Percentiles rank a stretch among this genome's conserved stretches.
Evolutionary conservation across 2,113 vertebrate genomes (phyloP).

Genomic region (Sinocyclocheilus rhinocerous): DNA sequence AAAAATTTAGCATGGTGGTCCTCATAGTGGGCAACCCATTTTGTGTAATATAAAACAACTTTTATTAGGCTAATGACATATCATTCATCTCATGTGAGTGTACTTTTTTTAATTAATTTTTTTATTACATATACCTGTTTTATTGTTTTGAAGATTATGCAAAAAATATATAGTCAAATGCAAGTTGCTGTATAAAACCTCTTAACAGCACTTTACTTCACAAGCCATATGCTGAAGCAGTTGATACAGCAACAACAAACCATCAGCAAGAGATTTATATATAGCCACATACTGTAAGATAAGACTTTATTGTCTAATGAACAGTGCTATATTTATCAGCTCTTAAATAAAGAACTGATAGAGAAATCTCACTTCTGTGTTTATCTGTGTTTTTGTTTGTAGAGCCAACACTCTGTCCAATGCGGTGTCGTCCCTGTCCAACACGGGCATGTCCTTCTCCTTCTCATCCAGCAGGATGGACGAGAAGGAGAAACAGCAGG

Average conservation of each 20-base stretch:
- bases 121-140: too few species aligned
- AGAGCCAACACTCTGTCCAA: constrained; percentile 88
- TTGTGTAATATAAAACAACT: too few species aligned
- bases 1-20: too few species aligned
- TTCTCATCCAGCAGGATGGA: constrained; percentile 80
- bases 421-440: constrained; percentile 47
- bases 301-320: background rate
- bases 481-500: constrained; percentile 89
- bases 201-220: background rate
- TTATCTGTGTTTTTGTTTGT: constrained; percentile 4
- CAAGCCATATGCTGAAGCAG: background rate
- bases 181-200: too few species aligned
- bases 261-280: constrained; percentile 17
- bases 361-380: constrained; percentile 6
- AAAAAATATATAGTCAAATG: too few species aligned
- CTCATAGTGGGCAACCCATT: too few species aligned
- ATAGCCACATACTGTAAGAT: background rate
- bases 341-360: background rate
- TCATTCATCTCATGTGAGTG: too few species aligned
- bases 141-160: too few species aligned
- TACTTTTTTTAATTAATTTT: too few species aligned
- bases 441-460: constrained; percentile 61
- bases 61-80: too few species aligned
- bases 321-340: background rate
- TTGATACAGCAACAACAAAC: background rate